Evolutionary conservation across 2,113 vertebrate genomes (phyloP), one percentile per base, ranked within the genome.

Genomic region (Rostratula benghalensis): DNA sequence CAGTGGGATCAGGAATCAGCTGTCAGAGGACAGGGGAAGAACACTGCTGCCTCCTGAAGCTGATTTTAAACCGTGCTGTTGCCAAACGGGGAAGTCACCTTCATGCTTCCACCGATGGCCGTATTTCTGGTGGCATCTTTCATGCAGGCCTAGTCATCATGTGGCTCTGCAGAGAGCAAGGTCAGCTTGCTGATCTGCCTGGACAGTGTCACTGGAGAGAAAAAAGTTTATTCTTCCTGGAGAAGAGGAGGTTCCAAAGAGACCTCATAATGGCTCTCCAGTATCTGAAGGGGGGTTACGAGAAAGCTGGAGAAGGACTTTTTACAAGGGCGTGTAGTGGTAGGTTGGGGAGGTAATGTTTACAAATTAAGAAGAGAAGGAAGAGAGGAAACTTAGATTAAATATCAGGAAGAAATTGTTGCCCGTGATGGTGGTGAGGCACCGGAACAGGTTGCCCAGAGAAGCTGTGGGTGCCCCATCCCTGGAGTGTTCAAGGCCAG

Each of bases 71-170:
- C 31, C 2, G 1, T 27, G 45, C 64, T 35, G 15, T 39, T 69
- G 41, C 65, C 61, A 11, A 35, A 67, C 21, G 15, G 33, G 5
- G 25, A 84, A 30, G 33, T 33, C 43, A 33, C 3, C 7, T 22
- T 45, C 35, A 43, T 88, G 43, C 67, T 50, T 73, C 39, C 37
- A 83, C 35, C 2, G 4, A 19, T 11, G 67, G 79, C 50, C 8
- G 0, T 11, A 3, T n/a, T 79, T 75, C 83, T 86, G 53, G 10
- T 6, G 27, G 23, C 35, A 48, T 27, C 57, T 35, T 30, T 23
- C 45, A 3, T 1, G 11, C 57, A n/a, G 30, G 25, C 15, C 28
- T 28, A n/a, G 46, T 2, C 0, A 63, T 33, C 11, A 0, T 3
- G 16, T 20, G 53, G 41, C 82, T 24, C 15, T 39, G 28, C 48